These are phyloP conservation scores for Ametastegia equiseti DNA, from an alignment of 2,888 invertebrate species.

Conservation along the genomic window DNA sequence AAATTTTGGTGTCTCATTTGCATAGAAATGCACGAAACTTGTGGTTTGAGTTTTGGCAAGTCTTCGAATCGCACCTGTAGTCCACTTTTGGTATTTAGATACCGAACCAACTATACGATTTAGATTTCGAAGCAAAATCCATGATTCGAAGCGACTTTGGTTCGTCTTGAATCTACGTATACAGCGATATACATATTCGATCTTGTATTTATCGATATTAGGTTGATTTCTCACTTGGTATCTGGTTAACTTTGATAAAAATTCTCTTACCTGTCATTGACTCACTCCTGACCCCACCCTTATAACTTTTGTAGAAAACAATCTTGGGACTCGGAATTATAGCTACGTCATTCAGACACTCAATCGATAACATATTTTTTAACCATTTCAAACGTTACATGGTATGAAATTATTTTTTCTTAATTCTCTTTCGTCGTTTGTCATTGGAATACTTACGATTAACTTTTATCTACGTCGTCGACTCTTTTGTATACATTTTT, in stretches of 20 bases:
- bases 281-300: constrained; percentile 31
- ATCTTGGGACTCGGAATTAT: no score
- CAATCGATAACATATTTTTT: no score
- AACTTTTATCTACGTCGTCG: background rate
- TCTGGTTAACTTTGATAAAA: background rate
- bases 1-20: no score
- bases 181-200: no score
- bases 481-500: background rate
- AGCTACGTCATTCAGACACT: no score
- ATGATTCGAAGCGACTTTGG: no score
- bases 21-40: background rate
- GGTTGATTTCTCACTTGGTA: background rate
- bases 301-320: background rate
- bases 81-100: background rate
- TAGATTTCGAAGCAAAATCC: background rate
- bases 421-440: background rate
- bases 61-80: background rate
- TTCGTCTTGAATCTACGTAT: background rate
- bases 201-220: background rate
- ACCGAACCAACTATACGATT: background rate
- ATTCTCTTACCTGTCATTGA: background rate
- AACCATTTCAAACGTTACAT: background rate
- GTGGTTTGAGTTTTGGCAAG: background rate
- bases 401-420: background rate
- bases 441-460: background rate